Evolutionary conservation across 2,113 vertebrate species (phyloP).

Genomic region (Corythaixoides concolor): DNA sequence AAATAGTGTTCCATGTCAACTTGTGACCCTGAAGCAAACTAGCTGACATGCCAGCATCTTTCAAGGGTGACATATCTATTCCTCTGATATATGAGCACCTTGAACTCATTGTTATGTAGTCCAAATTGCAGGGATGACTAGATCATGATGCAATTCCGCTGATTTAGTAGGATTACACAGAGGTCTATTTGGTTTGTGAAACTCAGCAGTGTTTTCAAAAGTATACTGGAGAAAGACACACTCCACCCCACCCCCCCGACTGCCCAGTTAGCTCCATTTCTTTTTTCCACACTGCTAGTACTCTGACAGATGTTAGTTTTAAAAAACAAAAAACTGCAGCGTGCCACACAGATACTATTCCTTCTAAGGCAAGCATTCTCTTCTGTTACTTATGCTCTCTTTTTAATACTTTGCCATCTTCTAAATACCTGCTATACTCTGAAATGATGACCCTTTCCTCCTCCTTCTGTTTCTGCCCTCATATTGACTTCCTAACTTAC

Average conservation of each 20-base stretch:
- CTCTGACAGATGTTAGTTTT: background rate
- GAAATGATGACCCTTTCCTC: background rate
- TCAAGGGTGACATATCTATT: conserved; percentile 26
- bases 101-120: conserved; percentile 32
- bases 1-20: background rate
- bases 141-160: conserved; percentile 41
- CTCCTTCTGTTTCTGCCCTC: background rate
- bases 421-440: background rate
- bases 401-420: background rate
- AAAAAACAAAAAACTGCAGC: background rate
- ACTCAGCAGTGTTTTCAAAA: background rate
- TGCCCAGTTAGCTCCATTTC: background rate
- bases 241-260: no score
- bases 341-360: background rate
- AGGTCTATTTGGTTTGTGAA: background rate
- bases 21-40: conserved; percentile 21
- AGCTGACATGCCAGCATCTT: background rate
- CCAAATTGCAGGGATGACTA: background rate
- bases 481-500: background rate
- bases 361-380: background rate
- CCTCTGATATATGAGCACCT: conserved; percentile 44
- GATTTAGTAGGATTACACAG: background rate
- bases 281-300: background rate
- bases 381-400: background rate
- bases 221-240: background rate